phyloP scores from a whole-genome alignment of 2,113 vertebrate genomes.

The Catharus minimus region DNA sequence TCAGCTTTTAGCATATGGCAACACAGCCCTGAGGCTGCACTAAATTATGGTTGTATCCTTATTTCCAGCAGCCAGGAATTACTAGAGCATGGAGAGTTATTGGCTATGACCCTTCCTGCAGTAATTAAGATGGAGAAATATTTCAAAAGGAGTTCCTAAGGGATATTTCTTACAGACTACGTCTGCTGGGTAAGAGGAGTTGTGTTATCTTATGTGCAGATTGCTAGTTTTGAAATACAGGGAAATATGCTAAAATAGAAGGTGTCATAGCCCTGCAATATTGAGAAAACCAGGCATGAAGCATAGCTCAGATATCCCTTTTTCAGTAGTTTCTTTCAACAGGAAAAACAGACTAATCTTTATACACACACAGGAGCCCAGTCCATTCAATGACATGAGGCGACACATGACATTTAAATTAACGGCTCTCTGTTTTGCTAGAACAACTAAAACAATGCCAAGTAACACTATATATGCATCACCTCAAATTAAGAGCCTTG shows the following conservation, averaged over 20 bases:
- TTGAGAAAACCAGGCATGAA: background rate
- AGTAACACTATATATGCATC: background rate
- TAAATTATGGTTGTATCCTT: background rate
- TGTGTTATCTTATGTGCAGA: background rate
- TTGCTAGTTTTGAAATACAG: background rate
- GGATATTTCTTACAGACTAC: background rate
- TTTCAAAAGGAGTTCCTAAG: background rate
- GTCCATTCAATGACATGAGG: background rate
- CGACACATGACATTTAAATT: background rate
- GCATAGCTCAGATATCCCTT: background rate
- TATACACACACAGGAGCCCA: background rate
- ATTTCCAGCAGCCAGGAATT: background rate
- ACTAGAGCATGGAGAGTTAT: background rate
- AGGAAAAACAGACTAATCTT: background rate
- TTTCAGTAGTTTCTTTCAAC: background rate
- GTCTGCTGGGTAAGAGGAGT: background rate
- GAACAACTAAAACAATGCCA: constrained; percentile 33
- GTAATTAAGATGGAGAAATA: background rate
- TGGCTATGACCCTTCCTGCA: background rate
- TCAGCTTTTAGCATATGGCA: background rate
- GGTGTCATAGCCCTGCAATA: background rate
- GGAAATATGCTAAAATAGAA: background rate
- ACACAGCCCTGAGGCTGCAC: background rate
- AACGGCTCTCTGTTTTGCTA: constrained; percentile 22
- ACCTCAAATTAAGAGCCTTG: constrained; percentile 26